These are phyloP conservation scores for Drosophila watanabei DNA, from an alignment of 1,140 invertebrate genomes.

Conservation along the genomic window DNA sequence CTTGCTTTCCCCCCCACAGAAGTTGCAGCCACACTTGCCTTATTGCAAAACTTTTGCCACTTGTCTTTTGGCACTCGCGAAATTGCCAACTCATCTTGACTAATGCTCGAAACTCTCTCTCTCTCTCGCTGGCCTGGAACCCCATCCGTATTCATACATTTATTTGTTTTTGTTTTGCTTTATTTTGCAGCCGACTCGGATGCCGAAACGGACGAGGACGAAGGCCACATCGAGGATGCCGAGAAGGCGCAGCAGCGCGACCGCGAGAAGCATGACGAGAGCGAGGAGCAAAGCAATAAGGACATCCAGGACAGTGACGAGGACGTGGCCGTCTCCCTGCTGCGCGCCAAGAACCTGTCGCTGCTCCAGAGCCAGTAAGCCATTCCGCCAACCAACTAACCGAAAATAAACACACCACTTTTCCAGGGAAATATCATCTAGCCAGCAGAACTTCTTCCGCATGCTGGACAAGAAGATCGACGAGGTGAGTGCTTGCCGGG, in stretches of 20 bases:
- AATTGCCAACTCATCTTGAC: slow-evolving; percentile 51
- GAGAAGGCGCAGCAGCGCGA: slow-evolving; percentile 82
- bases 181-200: slow-evolving; percentile 74
- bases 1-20: not conserved
- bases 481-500: slow-evolving; percentile 88
- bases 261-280: slow-evolving; percentile 79
- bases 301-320: slow-evolving; percentile 80
- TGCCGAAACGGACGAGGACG: slow-evolving; percentile 84
- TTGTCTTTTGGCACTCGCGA: slow-evolving; percentile 33
- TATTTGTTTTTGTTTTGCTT: slow-evolving; percentile 1
- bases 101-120: slow-evolving; percentile 47
- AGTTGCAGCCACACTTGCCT: slow-evolving; percentile 29
- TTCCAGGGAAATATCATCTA: slow-evolving; percentile 93
- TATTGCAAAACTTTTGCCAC: slow-evolving; percentile 58
- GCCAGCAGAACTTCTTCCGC: slow-evolving; percentile 95
- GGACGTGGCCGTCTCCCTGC: slow-evolving; percentile 82
- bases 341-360: slow-evolving; percentile 84
- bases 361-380: slow-evolving; percentile 85
- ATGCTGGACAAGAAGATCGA: slow-evolving; percentile 96
- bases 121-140: slow-evolving; percentile 9
- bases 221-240: slow-evolving; percentile 83
- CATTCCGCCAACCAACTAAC: slow-evolving; percentile 6
- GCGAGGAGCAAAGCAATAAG: slow-evolving; percentile 84
- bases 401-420: slow-evolving; percentile 42
- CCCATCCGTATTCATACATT: slow-evolving; percentile 5